Evolutionary conservation across 2,888 invertebrate species (phyloP), one percentile per base, ranked within the genome.

Genomic region (Halictus ligatus): DNA sequence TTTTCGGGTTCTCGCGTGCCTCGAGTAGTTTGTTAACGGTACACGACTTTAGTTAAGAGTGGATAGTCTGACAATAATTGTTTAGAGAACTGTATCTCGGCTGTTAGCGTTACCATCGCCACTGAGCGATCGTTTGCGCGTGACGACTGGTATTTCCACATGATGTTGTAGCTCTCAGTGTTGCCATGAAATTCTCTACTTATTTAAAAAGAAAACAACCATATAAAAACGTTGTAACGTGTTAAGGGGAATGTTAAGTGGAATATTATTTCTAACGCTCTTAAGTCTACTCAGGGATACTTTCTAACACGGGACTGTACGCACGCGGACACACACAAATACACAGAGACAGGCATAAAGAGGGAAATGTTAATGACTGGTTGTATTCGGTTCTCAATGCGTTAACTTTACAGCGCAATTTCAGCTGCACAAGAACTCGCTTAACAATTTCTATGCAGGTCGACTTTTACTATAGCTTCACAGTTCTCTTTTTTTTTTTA

Each of bases 351-450:
- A 35, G 15, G 21, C 67, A 67, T 7, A 35, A 69, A 64, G 46
- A 72, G 18, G 46, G 43, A 40, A 43, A 71, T 40, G 13, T 64
- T 15, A 60, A 48, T 54, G 35, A 54, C 60, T 40, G 43, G 21
- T 75, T 60, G 78, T 35, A 74, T 75, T 80, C 58, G 58, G 46
- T 83, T 82, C 72, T 85, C 64, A 78, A 75, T 78, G 77, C 64
- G 79, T 77, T 13, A 77, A 75, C 29, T 64, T 48, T 67, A 75
- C n/a, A 54, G n/a, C 67, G 64, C 72, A 81, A 86, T 29, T 75
- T 69, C 77, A 81, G 40, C 54, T 80, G 84, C 85, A 84, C 84
- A 84, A 84, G 75, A 81, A 76, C 64, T 85, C 29, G 78, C 67
- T 85, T 81, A 54, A 75, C 72, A 72, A 72, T 78, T 84, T 81